Evolutionary conservation across 2,113 vertebrate genomes (phyloP), one percentile per base, ranked within the genome.

Genomic region (Melanotaenia duboulayi): DNA sequence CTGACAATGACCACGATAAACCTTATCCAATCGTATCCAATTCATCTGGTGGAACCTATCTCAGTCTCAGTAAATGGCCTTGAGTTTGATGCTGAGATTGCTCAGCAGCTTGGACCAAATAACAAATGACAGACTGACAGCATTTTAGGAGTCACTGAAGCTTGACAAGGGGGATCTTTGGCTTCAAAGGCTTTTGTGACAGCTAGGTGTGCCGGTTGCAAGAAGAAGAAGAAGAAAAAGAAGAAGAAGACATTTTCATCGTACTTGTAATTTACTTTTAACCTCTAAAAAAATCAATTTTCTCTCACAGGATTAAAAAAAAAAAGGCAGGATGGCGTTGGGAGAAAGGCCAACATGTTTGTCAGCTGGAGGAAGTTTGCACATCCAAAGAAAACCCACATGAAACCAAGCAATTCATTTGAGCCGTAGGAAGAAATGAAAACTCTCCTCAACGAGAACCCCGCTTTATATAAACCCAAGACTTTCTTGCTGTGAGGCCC

Each of bases 41-140:
- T 58, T 39, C 50, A 70, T 72, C 49, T 78, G 78, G 78, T 64
- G 71, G 32, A 67, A 66, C 74, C 78, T 50, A 60, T 71, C 74
- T 70, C 3, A 23, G 52, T 65, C 23, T 51, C 72, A 1, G 51
- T 58, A 81, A 79, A 63, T 63, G 72, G 65, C 51, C 72, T 74
- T 58, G 68, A 72, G 55, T 82, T 46, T 67, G 62, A 65, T 71
- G 76, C 46, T 61, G 71, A 65, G 70, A 80, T 68, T 24, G 83
- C 60, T 70, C 14, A 13, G 55, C 25, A 63, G 65, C 63, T 66
- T 28, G 37, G 72, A 46, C 67, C 71, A 37, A 64, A 76, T 73
- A 76, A 79, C 80, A 79, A 2, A 67, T 83, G 81, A 80, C 56
- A 76, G 80, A 76, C 59, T 80, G 74, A 79, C 78, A 60, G 62